Evolutionary conservation across 2,888 invertebrate species (phyloP), one percentile per base, ranked within the genome.

Genomic region (Rhogogaster chlorosoma): DNA sequence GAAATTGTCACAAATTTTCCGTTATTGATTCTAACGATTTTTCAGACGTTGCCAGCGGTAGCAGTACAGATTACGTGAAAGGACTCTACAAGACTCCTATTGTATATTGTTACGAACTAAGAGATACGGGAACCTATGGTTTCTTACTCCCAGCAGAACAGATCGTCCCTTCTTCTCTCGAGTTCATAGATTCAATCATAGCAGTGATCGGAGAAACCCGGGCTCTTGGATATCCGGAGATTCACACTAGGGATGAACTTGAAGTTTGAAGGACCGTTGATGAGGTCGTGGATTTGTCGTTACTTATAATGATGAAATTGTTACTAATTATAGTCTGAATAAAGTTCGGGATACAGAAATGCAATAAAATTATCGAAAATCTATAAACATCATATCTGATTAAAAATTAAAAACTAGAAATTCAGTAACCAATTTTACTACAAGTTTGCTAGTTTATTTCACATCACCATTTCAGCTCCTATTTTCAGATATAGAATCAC

Each of bases 21-120:
- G 42, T 45, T 18, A 29, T 18, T 10, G 26, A 73, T 26, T 45
- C 5, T 26, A 12, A 45, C 71, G 67, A 78, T 67, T 32, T 92
- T 89, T 53, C 91, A 95, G 95, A 95, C 87, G 94, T 94, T 86
- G 95, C 94, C 0, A 94, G 95, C 36, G 96, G 96, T 0, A 94
- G 95, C 36, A 95, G 95, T 85, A 94, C 95, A 92, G 96, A 97
- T 90, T 96, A 96, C 95, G 96, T 95, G 0, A 95, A 96, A 49
- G 94, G 94, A 1, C 92, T 92, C 0, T 93, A 94, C 0, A 94
- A 94, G 0, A 94, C 95, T 0, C 94, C 95, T 7, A 94, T 96
- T 77, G 94, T 95, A 0, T 96, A 95, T 90, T 95, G 95, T 0
- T 95, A 95, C 83, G 97, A 97, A 90, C 94, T 97, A 0, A 91